Evolutionary conservation across 1,140 invertebrate genomes (phyloP), one percentile per base, ranked within the genome.

Genomic region (Zaprionus capensis): DNA sequence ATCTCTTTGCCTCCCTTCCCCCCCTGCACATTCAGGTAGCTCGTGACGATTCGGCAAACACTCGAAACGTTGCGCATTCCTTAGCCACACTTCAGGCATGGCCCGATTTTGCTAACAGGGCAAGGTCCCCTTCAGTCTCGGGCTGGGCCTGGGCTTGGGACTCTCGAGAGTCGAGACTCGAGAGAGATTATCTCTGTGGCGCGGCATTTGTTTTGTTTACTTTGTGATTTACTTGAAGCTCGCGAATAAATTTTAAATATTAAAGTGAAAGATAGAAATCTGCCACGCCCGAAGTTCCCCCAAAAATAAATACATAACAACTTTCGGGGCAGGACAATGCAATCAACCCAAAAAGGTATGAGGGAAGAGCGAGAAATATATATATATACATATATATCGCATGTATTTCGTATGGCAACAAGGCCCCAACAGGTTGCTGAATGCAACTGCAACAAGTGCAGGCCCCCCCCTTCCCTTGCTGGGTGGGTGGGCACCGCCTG

Each of bases 251-350:
- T 84, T 75, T 78, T 70, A 88, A 83, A 87, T 86, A 84, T 88
- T 90, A 58, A 78, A 82, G 72, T 73, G 70, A 80, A 66, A 88
- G 84, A 87, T 87, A 78, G 74, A 90, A 81, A 87, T 87, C 84
- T 70, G 68, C 62, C 84, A 72, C 77, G 68, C 77, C 78, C 72
- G 11, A 51, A 53, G 34, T 66, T 53, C 4, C 12, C 15, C 31
- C 14, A 46, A 67, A 36, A 65, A 49, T 20, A 53, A 44, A 44
- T 51, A 12, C 20, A 46, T 7, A 59, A 59, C 41, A 44, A 44
- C n/a, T 17, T 38, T 62, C 15, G 22, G 31, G 49, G 62, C 49
- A 65, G 64, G 64, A 66, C 64, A 66, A 66, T 66, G 64, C 51
- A 51, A 46, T 31, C 11, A 14, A 20, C 2, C 41, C n/a, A 67